These are phyloP conservation scores for Euphonia xanthogaster DNA, from an alignment of 2,797 vertebrate species.

Conservation along the genomic window DNA sequence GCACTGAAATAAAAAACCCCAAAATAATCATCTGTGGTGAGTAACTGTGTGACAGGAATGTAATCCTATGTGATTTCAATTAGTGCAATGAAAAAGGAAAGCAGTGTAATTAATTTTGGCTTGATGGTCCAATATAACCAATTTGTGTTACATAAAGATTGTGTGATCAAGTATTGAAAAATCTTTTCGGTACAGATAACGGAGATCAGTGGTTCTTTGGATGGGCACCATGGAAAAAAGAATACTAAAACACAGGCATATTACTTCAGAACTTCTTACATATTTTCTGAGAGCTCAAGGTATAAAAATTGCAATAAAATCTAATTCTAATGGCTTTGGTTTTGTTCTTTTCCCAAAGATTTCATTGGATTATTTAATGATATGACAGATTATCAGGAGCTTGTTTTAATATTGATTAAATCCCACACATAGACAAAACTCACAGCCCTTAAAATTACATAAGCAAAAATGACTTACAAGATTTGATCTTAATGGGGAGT, in stretches of 20 bases:
- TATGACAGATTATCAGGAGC: not conserved
- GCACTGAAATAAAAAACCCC: not conserved
- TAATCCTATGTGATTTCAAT: not conserved
- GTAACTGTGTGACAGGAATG: not conserved
- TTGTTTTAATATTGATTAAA: constrained; percentile 40
- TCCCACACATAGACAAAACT: not conserved
- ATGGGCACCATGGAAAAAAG: not conserved
- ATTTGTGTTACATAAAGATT: not conserved
- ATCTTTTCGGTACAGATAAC: not conserved
- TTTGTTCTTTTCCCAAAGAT: not conserved
- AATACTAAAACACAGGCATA: not conserved
- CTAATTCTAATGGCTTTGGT: not conserved
- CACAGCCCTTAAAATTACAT: not conserved
- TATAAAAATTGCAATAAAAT: constrained; percentile 2
- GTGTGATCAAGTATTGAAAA: not conserved
- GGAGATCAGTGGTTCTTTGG: not conserved
- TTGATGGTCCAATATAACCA: not conserved
- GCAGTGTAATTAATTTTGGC: not conserved
- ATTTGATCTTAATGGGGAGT: not conserved
- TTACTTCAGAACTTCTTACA: not conserved
- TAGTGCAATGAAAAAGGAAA: not conserved
- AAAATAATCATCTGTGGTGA: not conserved
- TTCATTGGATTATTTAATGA: not conserved
- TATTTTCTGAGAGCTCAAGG: not conserved
- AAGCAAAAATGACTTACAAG: not conserved